phyloP scores from a whole-genome alignment of 2,797 vertebrate species.

The Pelochelys cantorii region DNA sequence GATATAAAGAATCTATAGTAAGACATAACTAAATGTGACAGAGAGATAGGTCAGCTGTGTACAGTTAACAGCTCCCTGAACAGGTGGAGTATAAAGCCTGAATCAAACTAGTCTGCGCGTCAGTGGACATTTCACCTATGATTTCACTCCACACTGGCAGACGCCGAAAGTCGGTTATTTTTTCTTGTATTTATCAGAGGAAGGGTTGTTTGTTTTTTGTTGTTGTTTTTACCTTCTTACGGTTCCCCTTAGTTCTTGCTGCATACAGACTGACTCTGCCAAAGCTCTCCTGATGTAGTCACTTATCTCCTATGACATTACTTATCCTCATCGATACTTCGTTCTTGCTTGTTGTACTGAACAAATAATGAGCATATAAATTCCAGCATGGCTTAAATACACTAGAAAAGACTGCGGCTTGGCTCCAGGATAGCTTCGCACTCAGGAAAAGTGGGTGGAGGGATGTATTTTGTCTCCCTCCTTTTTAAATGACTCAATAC shows the following conservation, averaged over 20 bases:
- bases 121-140: conserved; percentile 38
- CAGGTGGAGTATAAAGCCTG: conserved; percentile 52
- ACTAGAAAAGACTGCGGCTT: conserved; percentile 30
- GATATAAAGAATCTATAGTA: background rate
- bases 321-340: conserved; percentile 29
- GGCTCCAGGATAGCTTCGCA: background rate
- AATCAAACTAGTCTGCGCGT: conserved; percentile 35
- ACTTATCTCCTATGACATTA: background rate
- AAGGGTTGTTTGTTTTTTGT: background rate
- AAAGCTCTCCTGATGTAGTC: conserved; percentile 46
- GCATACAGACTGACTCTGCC: conserved; percentile 39
- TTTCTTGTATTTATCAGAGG: background rate
- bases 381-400: conserved; percentile 24
- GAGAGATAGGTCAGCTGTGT: conserved; percentile 61
- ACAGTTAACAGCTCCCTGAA: conserved; percentile 59
- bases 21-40: background rate
- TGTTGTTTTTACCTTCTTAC: conserved; percentile 38
- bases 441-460: conserved; percentile 54
- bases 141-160: conserved; percentile 40
- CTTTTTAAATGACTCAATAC: conserved; percentile 70
- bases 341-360: background rate
- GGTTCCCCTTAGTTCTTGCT: conserved; percentile 45
- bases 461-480: background rate
- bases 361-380: background rate
- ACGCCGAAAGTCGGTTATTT: background rate